Percentiles rank a stretch among this genome's conserved stretches.
Conservation (phyloP, 2,888 invertebrate genomes). For the Leptopilina myrica region DNA sequence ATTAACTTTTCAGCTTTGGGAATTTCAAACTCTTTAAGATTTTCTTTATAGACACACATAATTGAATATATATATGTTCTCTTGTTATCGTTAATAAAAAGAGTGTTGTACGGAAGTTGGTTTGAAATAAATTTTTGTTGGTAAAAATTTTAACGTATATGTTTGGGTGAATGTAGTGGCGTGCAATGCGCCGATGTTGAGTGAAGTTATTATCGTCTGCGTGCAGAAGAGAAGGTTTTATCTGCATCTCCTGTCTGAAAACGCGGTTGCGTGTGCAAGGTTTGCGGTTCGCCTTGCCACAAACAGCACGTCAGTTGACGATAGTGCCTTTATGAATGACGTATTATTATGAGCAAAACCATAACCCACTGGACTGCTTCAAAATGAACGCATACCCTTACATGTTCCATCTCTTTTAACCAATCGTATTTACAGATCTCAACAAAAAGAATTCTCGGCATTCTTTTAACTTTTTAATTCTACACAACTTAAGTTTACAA, state of each 20-base stretch:
- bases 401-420: background rate
- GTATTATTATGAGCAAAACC: constrained; percentile 51
- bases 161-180: background rate
- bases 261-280: constrained; percentile 46
- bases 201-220: constrained; percentile 18
- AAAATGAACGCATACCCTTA: constrained; percentile 38
- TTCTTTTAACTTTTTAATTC: too few relatives aligned
- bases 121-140: background rate
- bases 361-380: constrained; percentile 49
- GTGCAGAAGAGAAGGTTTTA: constrained; percentile 24
- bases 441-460: background rate
- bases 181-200: background rate
- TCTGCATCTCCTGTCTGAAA: constrained; percentile 31
- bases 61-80: too few relatives aligned
- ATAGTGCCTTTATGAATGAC: constrained; percentile 51
- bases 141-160: constrained; percentile 5
- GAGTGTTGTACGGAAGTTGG: background rate
- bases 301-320: constrained; percentile 52
- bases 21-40: too few relatives aligned
- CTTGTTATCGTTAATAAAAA: background rate
- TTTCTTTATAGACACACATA: too few relatives aligned
- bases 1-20: too few relatives aligned
- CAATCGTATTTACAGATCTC: background rate
- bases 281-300: constrained; percentile 54
- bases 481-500: too few relatives aligned